Percentiles rank a stretch among this genome's conserved stretches.
Evolutionary conservation across 2,888 invertebrate species (phyloP).

Genomic region (Phragmatobia fuliginosa): DNA sequence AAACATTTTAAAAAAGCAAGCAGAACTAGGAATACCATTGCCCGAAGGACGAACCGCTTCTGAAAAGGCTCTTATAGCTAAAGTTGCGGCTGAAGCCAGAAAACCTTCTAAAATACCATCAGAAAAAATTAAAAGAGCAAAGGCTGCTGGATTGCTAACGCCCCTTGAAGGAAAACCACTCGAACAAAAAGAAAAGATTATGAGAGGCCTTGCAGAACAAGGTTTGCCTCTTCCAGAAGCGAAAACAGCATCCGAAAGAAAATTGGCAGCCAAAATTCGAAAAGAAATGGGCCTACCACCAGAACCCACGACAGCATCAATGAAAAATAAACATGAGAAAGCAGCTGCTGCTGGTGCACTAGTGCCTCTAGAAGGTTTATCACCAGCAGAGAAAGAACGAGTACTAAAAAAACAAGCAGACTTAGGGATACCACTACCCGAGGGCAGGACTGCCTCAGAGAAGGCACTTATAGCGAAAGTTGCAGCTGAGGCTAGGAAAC

Average conservation of each 20-base stretch:
- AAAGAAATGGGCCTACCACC: not conserved
- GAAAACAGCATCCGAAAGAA: not conserved
- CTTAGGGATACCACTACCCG: not conserved
- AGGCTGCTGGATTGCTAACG: no score
- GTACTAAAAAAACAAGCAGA: not conserved
- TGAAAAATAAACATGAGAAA: not conserved
- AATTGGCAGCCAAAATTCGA: not conserved
- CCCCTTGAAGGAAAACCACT: conserved; percentile 41
- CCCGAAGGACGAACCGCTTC: conserved; percentile 38
- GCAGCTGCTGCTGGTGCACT: not conserved
- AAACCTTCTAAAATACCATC: no score
- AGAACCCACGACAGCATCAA: not conserved
- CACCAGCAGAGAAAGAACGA: not conserved
- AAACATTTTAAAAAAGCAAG: not conserved
- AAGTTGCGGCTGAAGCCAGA: not conserved
- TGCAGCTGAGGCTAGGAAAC: conserved; percentile 3
- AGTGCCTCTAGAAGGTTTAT: not conserved
- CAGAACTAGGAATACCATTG: conserved; percentile 18
- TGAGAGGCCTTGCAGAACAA: conserved; percentile 13
- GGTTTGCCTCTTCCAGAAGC: conserved; percentile 40
- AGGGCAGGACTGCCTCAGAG: not conserved
- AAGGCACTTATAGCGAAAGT: conserved; percentile 36
- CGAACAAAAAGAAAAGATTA: conserved; percentile 35
- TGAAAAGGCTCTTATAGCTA: conserved; percentile 35
- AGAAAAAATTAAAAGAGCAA: no score